These are phyloP conservation scores for Bilobella aurantiaca DNA, from an alignment of 1,140 invertebrate species.

Conservation along the genomic window DNA sequence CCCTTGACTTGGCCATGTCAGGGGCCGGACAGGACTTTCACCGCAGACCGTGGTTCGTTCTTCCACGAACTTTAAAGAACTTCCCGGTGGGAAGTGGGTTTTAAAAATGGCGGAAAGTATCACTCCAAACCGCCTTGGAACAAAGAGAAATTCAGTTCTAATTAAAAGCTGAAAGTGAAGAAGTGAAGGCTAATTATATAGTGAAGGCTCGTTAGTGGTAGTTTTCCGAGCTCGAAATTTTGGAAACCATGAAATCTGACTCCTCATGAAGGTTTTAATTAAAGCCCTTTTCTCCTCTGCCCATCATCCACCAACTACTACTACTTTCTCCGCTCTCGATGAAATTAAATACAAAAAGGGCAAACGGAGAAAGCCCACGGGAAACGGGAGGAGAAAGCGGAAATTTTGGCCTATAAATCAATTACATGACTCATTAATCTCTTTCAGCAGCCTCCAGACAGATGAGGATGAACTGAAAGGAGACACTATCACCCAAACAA, in stretches of 20 bases:
- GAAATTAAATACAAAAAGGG: conserved; percentile 17
- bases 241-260: conserved; percentile 30
- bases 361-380: conserved; percentile 4
- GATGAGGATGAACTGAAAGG: neutral
- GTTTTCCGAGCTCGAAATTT: neutral
- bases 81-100: no score
- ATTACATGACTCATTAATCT: conserved; percentile 34
- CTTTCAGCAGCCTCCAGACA: conserved; percentile 16
- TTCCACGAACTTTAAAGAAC: no score
- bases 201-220: conserved; percentile 1
- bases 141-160: neutral
- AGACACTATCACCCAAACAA: neutral
- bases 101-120: no score
- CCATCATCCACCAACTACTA: neutral
- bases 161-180: conserved; percentile 9
- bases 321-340: neutral
- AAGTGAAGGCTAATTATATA: neutral
- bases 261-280: conserved; percentile 29
- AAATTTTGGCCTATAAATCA: conserved; percentile 27
- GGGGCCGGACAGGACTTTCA: no score
- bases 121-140: neutral
- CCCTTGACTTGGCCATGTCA: no score
- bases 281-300: conserved; percentile 12
- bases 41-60: no score
- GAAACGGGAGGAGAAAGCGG: conserved; percentile 20